A percentile compares a stretch with the other conserved stretches of the same genome.
These are phyloP conservation scores for Mythimna pallens DNA, from an alignment of 2,888 invertebrate genomes.

Conservation along the genomic window DNA sequence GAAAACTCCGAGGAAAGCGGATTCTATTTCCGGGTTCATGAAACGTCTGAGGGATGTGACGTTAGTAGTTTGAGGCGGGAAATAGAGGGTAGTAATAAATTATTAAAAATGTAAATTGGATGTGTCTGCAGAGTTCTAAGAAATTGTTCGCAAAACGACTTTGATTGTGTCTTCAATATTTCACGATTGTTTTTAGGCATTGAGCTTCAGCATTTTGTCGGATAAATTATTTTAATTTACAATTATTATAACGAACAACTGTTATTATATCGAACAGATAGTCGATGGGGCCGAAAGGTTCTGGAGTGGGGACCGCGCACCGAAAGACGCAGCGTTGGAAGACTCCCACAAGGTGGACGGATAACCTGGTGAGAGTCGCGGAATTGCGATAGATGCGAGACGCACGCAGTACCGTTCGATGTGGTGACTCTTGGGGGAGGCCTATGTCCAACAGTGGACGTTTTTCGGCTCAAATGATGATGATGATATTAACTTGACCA, in stretches of 20 bases:
- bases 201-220: background rate
- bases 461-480: too few species aligned
- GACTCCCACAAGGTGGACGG: too few species aligned
- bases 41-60: constrained; percentile 12
- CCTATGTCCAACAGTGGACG: too few species aligned
- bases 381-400: too few species aligned
- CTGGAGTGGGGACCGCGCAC: too few species aligned
- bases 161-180: background rate
- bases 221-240: background rate
- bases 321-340: too few species aligned
- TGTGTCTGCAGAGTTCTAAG: background rate
- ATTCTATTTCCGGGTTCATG: constrained; percentile 53
- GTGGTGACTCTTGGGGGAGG: too few species aligned
- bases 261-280: too few species aligned
- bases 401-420: too few species aligned
- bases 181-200: background rate
- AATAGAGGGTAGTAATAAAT: constrained; percentile 15
- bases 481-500: background rate
- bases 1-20: constrained; percentile 41
- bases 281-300: too few species aligned
- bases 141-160: background rate
- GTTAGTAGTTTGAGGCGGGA: constrained; percentile 5
- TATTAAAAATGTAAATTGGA: constrained; percentile 4
- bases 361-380: too few species aligned
- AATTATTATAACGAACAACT: too few species aligned